These are phyloP conservation scores for Teleogryllus occipitalis DNA, from an alignment of 1,140 invertebrate species.

Conservation along the genomic window DNA sequence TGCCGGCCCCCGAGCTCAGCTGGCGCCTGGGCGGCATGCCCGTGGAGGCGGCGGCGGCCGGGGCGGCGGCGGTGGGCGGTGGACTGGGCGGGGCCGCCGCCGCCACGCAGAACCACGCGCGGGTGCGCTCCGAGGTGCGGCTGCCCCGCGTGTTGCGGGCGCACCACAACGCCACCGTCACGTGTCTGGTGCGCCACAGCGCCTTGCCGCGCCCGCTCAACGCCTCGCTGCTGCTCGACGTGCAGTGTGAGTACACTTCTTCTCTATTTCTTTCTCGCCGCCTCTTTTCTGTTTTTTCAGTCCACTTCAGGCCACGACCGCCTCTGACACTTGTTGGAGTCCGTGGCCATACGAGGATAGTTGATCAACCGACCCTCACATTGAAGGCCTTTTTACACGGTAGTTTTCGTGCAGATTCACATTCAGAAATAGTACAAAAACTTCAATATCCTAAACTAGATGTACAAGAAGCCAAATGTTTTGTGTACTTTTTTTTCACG, in stretches of 20 bases:
- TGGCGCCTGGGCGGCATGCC: constrained; percentile 37
- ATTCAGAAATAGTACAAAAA: no score
- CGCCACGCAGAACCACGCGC: background rate
- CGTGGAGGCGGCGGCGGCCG: background rate
- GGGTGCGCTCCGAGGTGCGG: constrained; percentile 47
- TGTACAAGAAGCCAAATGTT: no score
- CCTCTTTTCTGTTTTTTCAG: background rate
- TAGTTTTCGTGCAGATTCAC: no score
- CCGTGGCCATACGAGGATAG: no score
- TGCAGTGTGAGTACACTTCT: constrained; percentile 63
- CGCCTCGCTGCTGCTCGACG: constrained; percentile 64
- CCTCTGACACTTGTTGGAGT: no score
- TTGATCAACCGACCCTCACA: no score
- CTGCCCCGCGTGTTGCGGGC: constrained; percentile 56
- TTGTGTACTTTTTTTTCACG: no score
- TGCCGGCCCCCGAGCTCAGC: constrained; percentile 61
- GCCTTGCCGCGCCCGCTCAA: constrained; percentile 55
- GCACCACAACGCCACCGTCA: constrained; percentile 65
- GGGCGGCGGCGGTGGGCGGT: background rate
- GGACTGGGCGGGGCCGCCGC: no score
- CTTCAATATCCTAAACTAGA: no score
- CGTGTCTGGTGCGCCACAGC: constrained; percentile 63
- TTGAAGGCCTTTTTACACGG: no score
- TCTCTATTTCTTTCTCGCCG: background rate
- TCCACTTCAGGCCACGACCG: background rate